Evolutionary conservation across 2,797 vertebrate genomes (phyloP), one percentile per base, ranked within the genome.

Genomic region (Ceryle rudis): DNA sequence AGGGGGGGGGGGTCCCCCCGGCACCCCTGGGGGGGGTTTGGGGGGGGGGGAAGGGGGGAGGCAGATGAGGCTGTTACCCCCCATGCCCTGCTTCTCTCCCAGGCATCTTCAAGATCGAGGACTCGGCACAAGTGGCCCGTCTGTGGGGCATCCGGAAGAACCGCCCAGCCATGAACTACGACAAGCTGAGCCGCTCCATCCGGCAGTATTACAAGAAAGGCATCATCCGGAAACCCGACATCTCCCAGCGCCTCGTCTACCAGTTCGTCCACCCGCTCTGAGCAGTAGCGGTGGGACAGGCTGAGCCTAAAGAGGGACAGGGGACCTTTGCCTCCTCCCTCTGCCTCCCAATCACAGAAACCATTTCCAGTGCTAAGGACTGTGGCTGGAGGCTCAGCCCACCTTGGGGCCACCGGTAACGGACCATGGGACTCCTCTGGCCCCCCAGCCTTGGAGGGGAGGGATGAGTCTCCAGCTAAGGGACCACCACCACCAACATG

Each of bases 201-300:
- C 99, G 99, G 58, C 99, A 99, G 97, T 99, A 99, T 98, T 99
- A 99, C 98, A 99, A 99, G 98, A 99, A 99, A 94, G 99, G 99
- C 41, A 99, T 99, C 97, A 99, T 99, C 94, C 99, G 99, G 16
- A 99, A 99, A 86, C 99, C 99, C 0, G 99, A 99, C 81, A 98
- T 99, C 97, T 99, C 99, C 60, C 99, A 99, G 98, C 99, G 99
- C 97, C 99, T 99, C 31, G 99, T 99, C 88, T 99, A 99, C 97
- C 99, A 99, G 98, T 99, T 99, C 5, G 99, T 99, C 20, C 99
- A 99, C 97, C 99, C 99, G 0, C 97, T 99, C 81, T 99, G 98
- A 99, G 81, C 7, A 23, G 61, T 2, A 18, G 44, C 6, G 7
- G 41, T 7, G 31, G 91, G 54, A 82, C 39, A 74, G 62, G 58